These are phyloP conservation scores for Coturnix japonica DNA, from an alignment of 2,113 vertebrate genomes.

Conservation along the genomic window DNA sequence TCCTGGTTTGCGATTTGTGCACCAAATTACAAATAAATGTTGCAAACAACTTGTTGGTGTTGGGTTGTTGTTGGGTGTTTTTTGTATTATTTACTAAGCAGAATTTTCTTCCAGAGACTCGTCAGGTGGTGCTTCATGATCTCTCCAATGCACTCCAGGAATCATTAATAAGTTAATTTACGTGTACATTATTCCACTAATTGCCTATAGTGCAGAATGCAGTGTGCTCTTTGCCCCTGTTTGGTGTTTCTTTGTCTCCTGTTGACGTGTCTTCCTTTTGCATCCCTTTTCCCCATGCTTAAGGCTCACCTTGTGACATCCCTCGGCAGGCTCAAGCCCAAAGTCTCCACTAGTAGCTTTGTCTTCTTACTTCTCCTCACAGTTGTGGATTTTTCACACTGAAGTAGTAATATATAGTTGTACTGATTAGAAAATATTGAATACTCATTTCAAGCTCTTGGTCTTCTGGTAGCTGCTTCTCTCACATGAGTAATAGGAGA, in stretches of 20 bases:
- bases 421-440: neutral
- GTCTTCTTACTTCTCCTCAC: neutral
- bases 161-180: conserved; percentile 28
- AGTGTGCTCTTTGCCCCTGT: neutral
- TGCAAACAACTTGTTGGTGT: neutral
- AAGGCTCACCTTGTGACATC: neutral
- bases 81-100: conserved; percentile 19
- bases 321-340: neutral
- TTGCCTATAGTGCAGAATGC: neutral
- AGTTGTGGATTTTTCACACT: neutral
- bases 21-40: conserved; percentile 56
- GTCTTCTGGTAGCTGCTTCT: neutral
- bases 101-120: neutral
- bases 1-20: conserved; percentile 17
- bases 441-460: neutral
- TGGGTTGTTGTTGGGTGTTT: neutral
- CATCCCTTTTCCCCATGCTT: neutral
- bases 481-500: neutral
- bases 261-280: neutral
- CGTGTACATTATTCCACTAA: neutral
- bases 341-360: neutral
- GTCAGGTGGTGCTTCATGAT: neutral
- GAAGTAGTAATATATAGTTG: neutral
- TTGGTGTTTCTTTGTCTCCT: neutral
- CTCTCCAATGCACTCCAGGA: conserved; percentile 1